These are phyloP conservation scores for Seriola quinqueradiata DNA, from an alignment of 2,113 vertebrate species.

Conservation along the genomic window DNA sequence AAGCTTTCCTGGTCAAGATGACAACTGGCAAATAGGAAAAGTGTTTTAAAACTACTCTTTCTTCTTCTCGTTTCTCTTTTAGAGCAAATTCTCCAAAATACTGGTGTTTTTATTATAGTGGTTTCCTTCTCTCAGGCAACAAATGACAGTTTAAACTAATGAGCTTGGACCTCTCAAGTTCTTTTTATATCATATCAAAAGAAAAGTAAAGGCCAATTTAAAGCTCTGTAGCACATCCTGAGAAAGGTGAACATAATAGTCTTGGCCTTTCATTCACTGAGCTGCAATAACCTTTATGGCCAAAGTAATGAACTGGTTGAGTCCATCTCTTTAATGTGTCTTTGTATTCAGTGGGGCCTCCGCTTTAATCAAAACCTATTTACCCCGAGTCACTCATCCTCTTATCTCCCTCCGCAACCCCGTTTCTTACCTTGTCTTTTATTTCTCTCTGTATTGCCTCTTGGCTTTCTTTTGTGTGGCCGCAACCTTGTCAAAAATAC, in stretches of 20 bases:
- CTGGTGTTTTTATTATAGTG: slow-evolving; percentile 42
- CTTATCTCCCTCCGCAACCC: slow-evolving; percentile 74
- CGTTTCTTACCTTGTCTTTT: slow-evolving; percentile 50
- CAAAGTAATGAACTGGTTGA: slow-evolving; percentile 80
- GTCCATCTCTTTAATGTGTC: slow-evolving; percentile 80
- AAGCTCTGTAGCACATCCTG: slow-evolving; percentile 70
- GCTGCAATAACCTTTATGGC: slow-evolving; percentile 82
- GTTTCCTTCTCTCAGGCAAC: slow-evolving; percentile 46
- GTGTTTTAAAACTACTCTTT: not conserved
- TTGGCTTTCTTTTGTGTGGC: slow-evolving; percentile 75
- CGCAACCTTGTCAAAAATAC: slow-evolving; percentile 85
- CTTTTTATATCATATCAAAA: slow-evolving; percentile 71
- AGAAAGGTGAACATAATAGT: slow-evolving; percentile 80
- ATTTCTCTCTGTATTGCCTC: slow-evolving; percentile 48
- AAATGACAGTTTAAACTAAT: slow-evolving; percentile 75
- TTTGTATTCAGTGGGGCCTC: slow-evolving; percentile 75
- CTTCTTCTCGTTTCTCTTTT: slow-evolving; percentile 11
- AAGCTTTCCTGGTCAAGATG: not conserved
- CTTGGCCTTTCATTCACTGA: slow-evolving; percentile 80
- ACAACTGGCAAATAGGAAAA: not conserved
- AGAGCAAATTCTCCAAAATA: not conserved
- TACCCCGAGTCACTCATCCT: slow-evolving; percentile 79
- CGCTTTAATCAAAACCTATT: slow-evolving; percentile 80
- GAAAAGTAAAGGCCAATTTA: slow-evolving; percentile 79
- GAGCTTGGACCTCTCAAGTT: slow-evolving; percentile 70